Conservation (phyloP, 92 coral and sea anemone species). For the Porites lobata region DNA sequence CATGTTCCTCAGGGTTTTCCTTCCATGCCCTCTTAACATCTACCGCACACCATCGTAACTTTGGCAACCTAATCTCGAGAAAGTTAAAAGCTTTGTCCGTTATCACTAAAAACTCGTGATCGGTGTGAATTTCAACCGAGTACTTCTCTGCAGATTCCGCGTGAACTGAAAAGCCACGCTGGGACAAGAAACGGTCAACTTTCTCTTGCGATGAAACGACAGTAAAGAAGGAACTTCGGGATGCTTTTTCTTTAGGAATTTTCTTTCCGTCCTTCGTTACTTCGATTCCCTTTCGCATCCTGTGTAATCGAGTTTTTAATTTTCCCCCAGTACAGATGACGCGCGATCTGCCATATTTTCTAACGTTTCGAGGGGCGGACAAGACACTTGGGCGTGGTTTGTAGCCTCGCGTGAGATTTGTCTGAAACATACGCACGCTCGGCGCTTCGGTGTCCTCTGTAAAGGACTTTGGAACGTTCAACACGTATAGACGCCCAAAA, state of each 20-base stretch:
- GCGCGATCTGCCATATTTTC: conserved; percentile 10
- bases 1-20: conserved; percentile 59
- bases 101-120: conserved; percentile 74
- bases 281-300: background rate
- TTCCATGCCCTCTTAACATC: conserved; percentile 95
- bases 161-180: conserved; percentile 64
- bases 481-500: conserved; percentile 94
- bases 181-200: conserved; percentile 53
- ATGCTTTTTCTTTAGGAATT: conserved; percentile 69
- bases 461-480: conserved; percentile 89
- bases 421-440: conserved; percentile 83
- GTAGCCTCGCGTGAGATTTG: conserved; percentile 71
- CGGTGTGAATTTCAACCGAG: conserved; percentile 71
- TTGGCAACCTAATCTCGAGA: conserved; percentile 68
- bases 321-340: background rate
- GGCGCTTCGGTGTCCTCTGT: conserved; percentile 94
- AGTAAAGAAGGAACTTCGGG: conserved; percentile 90
- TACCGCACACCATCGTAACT: conserved; percentile 90
- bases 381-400: conserved; percentile 48
- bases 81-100: conserved; percentile 71
- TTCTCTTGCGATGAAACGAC: conserved; percentile 68
- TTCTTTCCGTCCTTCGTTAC: conserved; percentile 61
- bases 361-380: conserved; percentile 24
- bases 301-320: conserved; percentile 5
- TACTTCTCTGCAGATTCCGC: conserved; percentile 49